Base-by-base conservation (phyloP, 2,888 invertebrate genomes). In the Metopia argyrocephala region DNA sequence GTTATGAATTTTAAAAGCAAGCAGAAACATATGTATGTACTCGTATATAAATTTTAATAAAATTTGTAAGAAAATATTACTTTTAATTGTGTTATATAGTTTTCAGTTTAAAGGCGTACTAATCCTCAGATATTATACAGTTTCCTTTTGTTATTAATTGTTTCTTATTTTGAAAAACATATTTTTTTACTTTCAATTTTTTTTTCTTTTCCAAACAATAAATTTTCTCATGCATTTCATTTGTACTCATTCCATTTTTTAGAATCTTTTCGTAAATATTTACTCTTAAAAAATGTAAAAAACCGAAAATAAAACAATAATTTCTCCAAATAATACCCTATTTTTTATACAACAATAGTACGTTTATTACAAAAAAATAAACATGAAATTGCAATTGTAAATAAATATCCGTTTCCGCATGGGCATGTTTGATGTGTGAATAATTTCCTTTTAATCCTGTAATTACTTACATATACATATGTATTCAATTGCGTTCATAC, bases 401-500 rank as follows among this genome's bases (percentile, higher is more conserved):
- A 84, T 74, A 70, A 82, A 84, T 86, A 85, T 87, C 88, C 88
- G 86, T 83, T 87, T 88, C 88, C 87, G 87, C 84, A 79, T 87
- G 88, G 86, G 87, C 83, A n/a, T n/a, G 79, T 83, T 68, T 83
- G 83, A 86, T 87, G 88, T 88, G 88, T 88, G 87, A 87, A 87
- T 78, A 84, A 84, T 83, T 84, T 23, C 82, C 76, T 84, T 80
- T 85, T 84, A 88, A 87, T 87, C 87, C 87, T 83, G 83, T 86
- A 88, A 87, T 88, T 86, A 73, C 83, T 84, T 82, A 31, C 7
- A 28, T 12, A 48, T 1, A 23, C 50, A 25, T 48, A 18, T 20
- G 23, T 31, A 6, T 31, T n/a, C n/a, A n/a, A n/a, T n/a, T n/a
- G n/a, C n/a, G n/a, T n/a, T n/a, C n/a, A n/a, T n/a, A n/a, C n/a